Conservation (phyloP, 2,888 invertebrate genomes). For the Dryomyza anilis region DNA sequence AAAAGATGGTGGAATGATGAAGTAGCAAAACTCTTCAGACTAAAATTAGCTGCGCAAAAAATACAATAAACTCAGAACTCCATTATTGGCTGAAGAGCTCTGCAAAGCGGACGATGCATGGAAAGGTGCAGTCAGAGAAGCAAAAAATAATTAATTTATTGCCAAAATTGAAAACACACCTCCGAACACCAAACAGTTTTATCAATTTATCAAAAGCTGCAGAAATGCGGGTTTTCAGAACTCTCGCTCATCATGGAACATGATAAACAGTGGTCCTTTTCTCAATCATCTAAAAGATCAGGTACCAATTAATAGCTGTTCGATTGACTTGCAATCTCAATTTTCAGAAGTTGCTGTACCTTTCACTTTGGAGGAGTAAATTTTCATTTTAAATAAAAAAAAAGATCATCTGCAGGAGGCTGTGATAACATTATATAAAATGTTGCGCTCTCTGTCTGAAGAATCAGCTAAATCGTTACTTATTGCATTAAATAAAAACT, state of each 20-base stretch:
- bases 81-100: not conserved
- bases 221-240: not conserved
- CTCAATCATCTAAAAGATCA: not conserved
- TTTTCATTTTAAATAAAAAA: not conserved
- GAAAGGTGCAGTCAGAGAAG: not conserved
- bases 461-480: too few species aligned
- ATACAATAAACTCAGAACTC: not conserved
- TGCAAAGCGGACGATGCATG: too few species aligned
- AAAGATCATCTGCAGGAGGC: not conserved
- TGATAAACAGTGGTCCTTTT: not conserved
- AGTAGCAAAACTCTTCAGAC: not conserved
- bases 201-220: not conserved
- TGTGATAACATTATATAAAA: not conserved
- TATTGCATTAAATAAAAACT: not conserved
- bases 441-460: not conserved
- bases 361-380: not conserved
- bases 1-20: not conserved
- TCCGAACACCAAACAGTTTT: not conserved
- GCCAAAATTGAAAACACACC: not conserved
- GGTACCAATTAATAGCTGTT: not conserved
- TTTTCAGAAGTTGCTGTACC: not conserved
- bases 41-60: not conserved
- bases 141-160: not conserved
- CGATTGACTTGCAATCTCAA: not conserved
- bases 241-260: not conserved